Evolutionary conservation across 2,113 vertebrate genomes (phyloP).

Genomic region (Sapajus apella): DNA sequence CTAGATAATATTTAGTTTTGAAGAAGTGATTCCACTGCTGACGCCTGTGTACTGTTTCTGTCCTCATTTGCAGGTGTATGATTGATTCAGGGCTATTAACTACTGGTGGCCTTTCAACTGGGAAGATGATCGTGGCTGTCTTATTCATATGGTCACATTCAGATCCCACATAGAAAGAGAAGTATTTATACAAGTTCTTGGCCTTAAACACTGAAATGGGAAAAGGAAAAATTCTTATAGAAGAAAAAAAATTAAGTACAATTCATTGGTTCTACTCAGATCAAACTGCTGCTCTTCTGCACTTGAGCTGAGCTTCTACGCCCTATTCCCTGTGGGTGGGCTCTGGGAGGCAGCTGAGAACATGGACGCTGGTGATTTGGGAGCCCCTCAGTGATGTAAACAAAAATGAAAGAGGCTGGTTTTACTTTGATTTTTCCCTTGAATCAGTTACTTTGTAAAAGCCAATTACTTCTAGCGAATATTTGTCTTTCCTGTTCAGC

Average conservation of each 20-base stretch:
- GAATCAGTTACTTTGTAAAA: constrained; percentile 52
- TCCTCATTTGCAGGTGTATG: neutral
- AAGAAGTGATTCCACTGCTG: neutral
- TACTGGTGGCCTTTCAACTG: neutral
- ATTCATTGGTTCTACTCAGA: neutral
- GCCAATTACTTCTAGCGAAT: constrained; percentile 41
- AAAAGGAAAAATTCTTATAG: neutral
- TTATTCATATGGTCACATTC: neutral
- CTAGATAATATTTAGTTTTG: neutral
- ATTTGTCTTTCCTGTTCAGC: constrained; percentile 49
- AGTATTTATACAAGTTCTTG: neutral
- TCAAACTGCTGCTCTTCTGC: neutral
- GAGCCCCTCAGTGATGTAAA: neutral
- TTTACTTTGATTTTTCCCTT: constrained; percentile 54
- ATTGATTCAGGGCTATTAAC: neutral
- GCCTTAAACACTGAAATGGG: neutral
- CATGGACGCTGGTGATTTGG: neutral
- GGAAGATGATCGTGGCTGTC: neutral
- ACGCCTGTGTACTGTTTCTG: neutral
- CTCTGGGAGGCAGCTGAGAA: neutral
- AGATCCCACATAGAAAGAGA: neutral
- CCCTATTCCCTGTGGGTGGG: accelerated
- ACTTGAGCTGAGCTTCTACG: neutral
- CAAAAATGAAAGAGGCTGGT: constrained; percentile 37
- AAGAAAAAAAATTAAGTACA: neutral